Conservation (phyloP, 1,140 invertebrate species). For the Caenorhabditis brenneri region DNA sequence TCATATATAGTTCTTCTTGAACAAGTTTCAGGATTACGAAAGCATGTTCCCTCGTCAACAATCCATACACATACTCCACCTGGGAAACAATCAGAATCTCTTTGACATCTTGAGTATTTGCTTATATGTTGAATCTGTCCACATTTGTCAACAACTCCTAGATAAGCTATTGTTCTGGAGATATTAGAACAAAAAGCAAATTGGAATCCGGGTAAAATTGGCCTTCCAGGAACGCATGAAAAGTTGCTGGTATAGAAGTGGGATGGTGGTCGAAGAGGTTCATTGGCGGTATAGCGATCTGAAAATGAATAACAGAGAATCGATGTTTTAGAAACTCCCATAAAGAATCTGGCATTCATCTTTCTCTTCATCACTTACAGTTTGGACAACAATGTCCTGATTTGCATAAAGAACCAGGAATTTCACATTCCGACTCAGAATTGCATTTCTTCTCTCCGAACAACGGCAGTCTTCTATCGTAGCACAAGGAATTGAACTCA, state of each 20-base stretch:
- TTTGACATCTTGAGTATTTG: neutral
- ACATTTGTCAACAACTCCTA: neutral
- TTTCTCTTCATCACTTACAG: neutral
- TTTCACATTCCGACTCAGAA: neutral
- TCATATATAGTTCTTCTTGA: neutral
- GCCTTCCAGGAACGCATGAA: neutral
- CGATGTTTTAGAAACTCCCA: too few relatives aligned
- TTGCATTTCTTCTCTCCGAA: neutral
- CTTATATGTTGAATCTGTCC: neutral
- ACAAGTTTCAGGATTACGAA: neutral
- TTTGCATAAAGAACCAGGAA: neutral
- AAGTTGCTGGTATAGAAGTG: slow-evolving; percentile 15
- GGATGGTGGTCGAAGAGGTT: neutral
- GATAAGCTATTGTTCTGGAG: neutral
- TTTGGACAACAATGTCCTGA: slow-evolving; percentile 9
- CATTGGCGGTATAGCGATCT: neutral
- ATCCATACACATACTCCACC: neutral
- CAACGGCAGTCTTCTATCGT: neutral
- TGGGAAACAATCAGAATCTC: neutral
- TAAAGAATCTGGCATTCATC: neutral
- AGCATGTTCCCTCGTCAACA: neutral
- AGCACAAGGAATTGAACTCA: neutral
- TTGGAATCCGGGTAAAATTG: neutral
- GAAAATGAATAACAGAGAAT: neutral
- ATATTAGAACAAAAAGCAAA: neutral